A percentile compares a stretch with the other conserved stretches of the same genome.
phyloP scores from a whole-genome alignment of 2,797 vertebrate genomes.

The Crenuchus spilurus region DNA sequence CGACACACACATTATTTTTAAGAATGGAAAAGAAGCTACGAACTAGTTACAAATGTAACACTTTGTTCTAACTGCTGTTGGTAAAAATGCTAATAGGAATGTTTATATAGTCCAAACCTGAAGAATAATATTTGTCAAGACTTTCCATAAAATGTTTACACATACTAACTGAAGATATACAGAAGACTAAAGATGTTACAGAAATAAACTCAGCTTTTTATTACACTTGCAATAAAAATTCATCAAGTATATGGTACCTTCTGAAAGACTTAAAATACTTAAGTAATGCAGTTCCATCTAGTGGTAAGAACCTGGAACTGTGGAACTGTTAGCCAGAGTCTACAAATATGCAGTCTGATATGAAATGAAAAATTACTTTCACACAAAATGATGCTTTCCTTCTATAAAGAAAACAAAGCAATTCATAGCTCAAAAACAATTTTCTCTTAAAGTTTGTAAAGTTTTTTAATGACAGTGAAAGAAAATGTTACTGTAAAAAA shows the following conservation, averaged over 20 bases:
- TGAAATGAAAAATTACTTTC: no score
- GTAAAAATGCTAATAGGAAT: neutral
- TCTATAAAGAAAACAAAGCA: no score
- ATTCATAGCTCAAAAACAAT: no score
- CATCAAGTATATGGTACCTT: neutral
- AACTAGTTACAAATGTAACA: no score
- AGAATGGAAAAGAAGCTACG: no score
- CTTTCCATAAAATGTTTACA: neutral
- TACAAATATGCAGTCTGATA: neutral
- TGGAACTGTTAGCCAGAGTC: neutral
- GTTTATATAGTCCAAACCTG: neutral
- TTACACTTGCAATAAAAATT: neutral
- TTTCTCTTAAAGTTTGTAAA: no score
- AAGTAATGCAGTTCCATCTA: conserved; percentile 14
- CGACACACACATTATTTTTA: no score
- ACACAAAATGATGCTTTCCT: no score
- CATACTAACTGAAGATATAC: neutral
- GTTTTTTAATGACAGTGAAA: no score
- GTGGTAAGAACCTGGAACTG: neutral
- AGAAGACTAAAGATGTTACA: neutral
- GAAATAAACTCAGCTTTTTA: neutral
- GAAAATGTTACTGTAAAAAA: no score
- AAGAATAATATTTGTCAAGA: neutral
- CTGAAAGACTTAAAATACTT: neutral
- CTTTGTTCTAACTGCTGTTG: no score